Conservation (phyloP, 2,797 vertebrate genomes). For the Mareca strepera region DNA sequence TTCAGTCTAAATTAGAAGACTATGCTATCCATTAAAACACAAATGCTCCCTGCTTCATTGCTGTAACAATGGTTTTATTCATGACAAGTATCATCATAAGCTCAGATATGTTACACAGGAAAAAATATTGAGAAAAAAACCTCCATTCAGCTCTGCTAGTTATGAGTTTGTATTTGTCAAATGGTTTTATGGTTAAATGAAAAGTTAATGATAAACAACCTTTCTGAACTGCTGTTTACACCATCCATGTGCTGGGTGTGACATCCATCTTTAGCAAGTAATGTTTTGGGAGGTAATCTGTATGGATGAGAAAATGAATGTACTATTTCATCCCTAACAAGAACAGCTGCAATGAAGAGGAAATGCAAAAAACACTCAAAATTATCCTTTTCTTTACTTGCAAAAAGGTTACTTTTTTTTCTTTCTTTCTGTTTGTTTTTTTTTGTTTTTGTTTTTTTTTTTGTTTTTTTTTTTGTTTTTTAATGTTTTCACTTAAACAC, state of each 20-base stretch:
- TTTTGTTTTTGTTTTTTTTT: too few species aligned
- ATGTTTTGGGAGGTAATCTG: slow-evolving; percentile 21
- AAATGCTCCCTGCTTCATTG: slow-evolving; percentile 38
- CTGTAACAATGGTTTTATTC: slow-evolving; percentile 38
- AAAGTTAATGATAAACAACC: slow-evolving; percentile 66
- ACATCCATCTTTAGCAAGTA: slow-evolving; percentile 4
- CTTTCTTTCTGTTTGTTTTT: too few species aligned
- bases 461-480: not conserved
- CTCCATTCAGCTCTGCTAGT: slow-evolving; percentile 34
- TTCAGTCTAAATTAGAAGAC: slow-evolving; percentile 29
- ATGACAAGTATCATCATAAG: slow-evolving; percentile 34
- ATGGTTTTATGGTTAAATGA: slow-evolving; percentile 57
- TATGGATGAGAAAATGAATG: slow-evolving; percentile 39
- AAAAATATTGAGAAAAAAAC: slow-evolving; percentile 33
- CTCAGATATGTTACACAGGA: slow-evolving; percentile 34
- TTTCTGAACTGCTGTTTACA: not conserved
- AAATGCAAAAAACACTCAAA: not conserved
- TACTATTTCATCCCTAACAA: slow-evolving; percentile 42
- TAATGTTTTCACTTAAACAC: not conserved
- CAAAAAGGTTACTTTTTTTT: not conserved
- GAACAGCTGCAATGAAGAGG: not conserved
- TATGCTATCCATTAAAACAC: not conserved
- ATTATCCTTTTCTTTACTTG: slow-evolving; percentile 2
- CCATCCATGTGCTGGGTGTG: not conserved
- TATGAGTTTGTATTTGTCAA: slow-evolving; percentile 67